phyloP scores from a whole-genome alignment of 1,140 invertebrate genomes.

The Anagrus nilaparvatae region DNA sequence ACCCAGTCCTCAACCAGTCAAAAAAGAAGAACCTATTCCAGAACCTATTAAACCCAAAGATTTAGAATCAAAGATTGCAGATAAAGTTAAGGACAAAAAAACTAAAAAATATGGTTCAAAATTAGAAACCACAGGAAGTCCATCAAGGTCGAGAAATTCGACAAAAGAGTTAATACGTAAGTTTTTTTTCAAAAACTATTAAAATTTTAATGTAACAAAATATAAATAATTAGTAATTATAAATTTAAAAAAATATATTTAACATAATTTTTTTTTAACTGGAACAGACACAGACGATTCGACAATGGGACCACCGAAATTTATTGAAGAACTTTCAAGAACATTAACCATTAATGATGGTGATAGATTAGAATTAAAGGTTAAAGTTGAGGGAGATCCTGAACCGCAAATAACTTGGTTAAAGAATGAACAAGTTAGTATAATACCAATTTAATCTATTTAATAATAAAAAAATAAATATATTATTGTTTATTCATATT shows the following conservation, averaged over 20 bases:
- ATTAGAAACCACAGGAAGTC: constrained; percentile 59
- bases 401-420: constrained; percentile 81
- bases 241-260: constrained; percentile 10
- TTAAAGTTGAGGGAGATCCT: constrained; percentile 79
- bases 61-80: constrained; percentile 3
- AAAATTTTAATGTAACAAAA: constrained; percentile 5
- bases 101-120: constrained; percentile 71
- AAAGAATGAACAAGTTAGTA: constrained; percentile 60
- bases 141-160: constrained; percentile 73
- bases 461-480: no score
- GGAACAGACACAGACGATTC: constrained; percentile 69
- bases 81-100: constrained; percentile 37
- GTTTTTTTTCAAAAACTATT: constrained; percentile 28
- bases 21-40: constrained; percentile 3
- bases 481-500: no score
- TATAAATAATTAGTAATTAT: constrained; percentile 3
- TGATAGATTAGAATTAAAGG: constrained; percentile 64
- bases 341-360: constrained; percentile 71
- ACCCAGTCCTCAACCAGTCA: background rate
- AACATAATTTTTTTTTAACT: constrained; percentile 2
- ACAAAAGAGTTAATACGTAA: constrained; percentile 84
- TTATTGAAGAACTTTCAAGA: constrained; percentile 55
- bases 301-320: constrained; percentile 73
- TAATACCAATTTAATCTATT: no score
- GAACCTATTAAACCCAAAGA: constrained; percentile 9